phyloP scores from a whole-genome alignment of 1,140 invertebrate genomes.

The Mercenaria mercenaria region DNA sequence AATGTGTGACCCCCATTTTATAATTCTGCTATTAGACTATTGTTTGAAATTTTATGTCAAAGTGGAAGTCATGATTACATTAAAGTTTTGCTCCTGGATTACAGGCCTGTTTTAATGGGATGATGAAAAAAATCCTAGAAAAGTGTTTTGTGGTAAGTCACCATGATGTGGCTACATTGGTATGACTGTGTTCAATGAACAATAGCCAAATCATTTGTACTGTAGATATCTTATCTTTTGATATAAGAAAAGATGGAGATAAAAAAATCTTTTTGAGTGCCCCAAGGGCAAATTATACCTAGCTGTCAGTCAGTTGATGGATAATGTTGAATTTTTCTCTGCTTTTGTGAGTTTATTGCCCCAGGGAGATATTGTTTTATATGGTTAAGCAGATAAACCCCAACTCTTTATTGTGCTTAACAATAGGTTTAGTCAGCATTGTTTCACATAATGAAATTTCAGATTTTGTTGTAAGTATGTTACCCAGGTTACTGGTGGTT shows the following conservation, averaged over 20 bases:
- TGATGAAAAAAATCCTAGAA: too few species aligned
- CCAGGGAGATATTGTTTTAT: conserved; percentile 12
- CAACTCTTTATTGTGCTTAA: not conserved
- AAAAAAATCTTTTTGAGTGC: not conserved
- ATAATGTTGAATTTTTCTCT: conserved; percentile 29
- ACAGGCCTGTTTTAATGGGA: too few species aligned
- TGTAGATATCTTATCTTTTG: not conserved
- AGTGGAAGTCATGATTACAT: too few species aligned
- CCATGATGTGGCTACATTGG: not conserved
- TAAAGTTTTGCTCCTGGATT: too few species aligned
- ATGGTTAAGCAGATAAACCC: not conserved
- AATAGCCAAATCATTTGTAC: not conserved
- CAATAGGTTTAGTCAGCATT: too few species aligned
- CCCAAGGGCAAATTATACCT: conserved; percentile 46
- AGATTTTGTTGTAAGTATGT: too few species aligned
- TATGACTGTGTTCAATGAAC: not conserved
- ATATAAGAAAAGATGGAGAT: conserved; percentile 11
- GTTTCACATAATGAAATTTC: too few species aligned
- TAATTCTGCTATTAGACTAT: too few species aligned
- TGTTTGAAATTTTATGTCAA: too few species aligned
- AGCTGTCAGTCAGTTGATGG: conserved; percentile 28
- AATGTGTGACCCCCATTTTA: too few species aligned
- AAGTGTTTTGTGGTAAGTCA: too few species aligned
- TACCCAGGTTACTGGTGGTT: too few species aligned
- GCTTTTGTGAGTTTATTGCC: conserved; percentile 14